Base-by-base conservation (phyloP, 2,113 vertebrate species). In the Gallinago media region DNA sequence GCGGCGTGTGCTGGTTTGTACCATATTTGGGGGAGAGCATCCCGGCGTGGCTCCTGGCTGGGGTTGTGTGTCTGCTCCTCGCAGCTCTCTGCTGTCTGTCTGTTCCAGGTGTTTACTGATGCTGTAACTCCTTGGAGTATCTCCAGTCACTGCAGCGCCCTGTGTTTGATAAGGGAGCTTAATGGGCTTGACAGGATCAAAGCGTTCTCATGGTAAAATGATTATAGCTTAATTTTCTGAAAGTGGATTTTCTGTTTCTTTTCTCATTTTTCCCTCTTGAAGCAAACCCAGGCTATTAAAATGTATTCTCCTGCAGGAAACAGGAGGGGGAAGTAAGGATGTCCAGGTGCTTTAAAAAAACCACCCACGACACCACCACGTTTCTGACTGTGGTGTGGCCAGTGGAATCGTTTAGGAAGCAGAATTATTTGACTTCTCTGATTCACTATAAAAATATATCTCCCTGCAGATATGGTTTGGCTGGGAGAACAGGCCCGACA, bases 41-140 rank as follows among this genome's bases (percentile, higher is more conserved):
- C 91, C 5, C 25, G 2, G 54, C 15, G 5, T 9, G 0, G 11
- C 85, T 88, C 46, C 58, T 68, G 2, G 2, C 58, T 38, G 34
- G 36, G 49, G 29, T 5, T 27, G 50, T 54, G 18, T 32, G 2
- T 20, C 12, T 49, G 77, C 65, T 76, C 5, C 72, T 85, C 67
- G 68, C 52, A 85, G 92, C 56, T 29, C 63, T 75, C 87, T 78
- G 79, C 56, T 46, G 56, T 80, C 91, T 95, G 96, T 95, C 84
- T 68, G 46, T 85, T 94, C 94, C 97, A 98, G 98, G 97, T 98
- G 95, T 89, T 97, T 86, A 87, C 92, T 93, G 89, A 47, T 63
- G 79, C 31, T 93, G 84, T 71, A 63, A 68, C 77, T 68, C 72
- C 87, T 91, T 74, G 73, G 88, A 92, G 38, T 71, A 25, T 65